These are phyloP conservation scores for Ondatra zibethicus DNA, from an alignment of 2,113 vertebrate species.

Conservation along the genomic window DNA sequence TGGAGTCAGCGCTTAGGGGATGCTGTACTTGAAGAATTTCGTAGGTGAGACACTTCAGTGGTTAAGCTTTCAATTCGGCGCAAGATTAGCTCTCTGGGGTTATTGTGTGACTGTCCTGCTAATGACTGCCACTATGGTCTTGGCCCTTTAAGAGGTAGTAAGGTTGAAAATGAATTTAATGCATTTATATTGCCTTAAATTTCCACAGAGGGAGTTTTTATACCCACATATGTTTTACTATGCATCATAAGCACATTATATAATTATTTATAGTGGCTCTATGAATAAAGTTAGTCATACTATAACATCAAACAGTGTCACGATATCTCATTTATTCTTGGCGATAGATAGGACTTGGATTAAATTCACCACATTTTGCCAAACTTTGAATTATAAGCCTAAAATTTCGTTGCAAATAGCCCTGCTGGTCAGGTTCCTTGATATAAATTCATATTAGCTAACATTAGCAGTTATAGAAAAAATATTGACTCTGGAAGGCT, in stretches of 20 bases:
- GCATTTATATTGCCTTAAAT: constrained; percentile 32
- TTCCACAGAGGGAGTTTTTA: constrained; percentile 19
- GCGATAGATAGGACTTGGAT: background rate
- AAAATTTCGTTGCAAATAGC: constrained; percentile 13
- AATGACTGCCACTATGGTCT: background rate
- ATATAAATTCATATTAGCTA: background rate
- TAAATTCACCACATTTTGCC: constrained; percentile 25
- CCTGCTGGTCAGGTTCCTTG: background rate
- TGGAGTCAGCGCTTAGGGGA: background rate
- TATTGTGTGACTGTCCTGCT: background rate
- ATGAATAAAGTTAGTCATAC: constrained; percentile 59
- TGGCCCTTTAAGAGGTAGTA: constrained; percentile 28
- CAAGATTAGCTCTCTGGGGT: background rate
- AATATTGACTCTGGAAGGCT: background rate
- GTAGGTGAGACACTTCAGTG: background rate
- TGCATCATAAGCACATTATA: constrained; percentile 40
- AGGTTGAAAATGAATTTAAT: constrained; percentile 39
- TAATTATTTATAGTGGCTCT: background rate
- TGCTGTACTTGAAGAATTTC: background rate
- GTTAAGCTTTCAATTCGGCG: constrained; percentile 19
- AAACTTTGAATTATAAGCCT: constrained; percentile 48
- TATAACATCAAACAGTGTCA: background rate
- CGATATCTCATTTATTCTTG: background rate
- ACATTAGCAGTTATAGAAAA: constrained; percentile 10
- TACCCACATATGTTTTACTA: background rate